These are phyloP conservation scores for Synanthedon andrenaeformis DNA, from an alignment of 2,888 invertebrate species.

Conservation along the genomic window DNA sequence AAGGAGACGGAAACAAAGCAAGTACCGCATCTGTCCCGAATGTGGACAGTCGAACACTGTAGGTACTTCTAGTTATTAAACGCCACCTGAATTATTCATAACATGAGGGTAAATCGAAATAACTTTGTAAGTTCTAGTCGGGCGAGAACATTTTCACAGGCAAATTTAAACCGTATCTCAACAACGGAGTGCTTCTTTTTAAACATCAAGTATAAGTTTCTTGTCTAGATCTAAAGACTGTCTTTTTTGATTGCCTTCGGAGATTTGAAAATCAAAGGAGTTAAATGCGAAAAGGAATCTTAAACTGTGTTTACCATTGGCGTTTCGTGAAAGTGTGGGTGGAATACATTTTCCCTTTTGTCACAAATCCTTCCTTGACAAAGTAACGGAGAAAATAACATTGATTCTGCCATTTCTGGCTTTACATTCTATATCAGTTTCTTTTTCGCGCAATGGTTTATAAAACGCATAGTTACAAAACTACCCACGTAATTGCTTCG, in stretches of 20 bases:
- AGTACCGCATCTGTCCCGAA: conserved; percentile 8
- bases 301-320: conserved; percentile 28
- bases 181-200: conserved; percentile 21
- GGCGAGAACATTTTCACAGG: conserved; percentile 3
- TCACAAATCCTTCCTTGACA: conserved; percentile 7
- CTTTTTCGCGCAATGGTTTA: no score
- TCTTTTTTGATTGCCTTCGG: conserved; percentile 18
- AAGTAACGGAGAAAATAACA: not conserved
- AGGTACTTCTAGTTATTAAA: conserved; percentile 52
- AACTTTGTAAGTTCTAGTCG: conserved; percentile 18
- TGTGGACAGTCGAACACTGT: conserved; percentile 28
- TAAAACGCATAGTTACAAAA: no score
- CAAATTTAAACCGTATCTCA: conserved; percentile 36
- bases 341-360: conserved; percentile 11
- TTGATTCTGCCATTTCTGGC: not conserved
- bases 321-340: conserved; percentile 16
- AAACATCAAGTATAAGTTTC: not conserved
- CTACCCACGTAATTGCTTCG: not conserved
- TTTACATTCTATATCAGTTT: not conserved
- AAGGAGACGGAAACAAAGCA: conserved; percentile 16
- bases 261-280: conserved; percentile 37
- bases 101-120: conserved; percentile 51
- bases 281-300: conserved; percentile 25
- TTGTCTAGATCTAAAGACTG: not conserved
- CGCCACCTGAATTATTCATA: conserved; percentile 65